Evolutionary conservation across 23 tunicate species (phyloP), one percentile per base, ranked within the genome.

Genomic region (Botrylloides violaceus): DNA sequence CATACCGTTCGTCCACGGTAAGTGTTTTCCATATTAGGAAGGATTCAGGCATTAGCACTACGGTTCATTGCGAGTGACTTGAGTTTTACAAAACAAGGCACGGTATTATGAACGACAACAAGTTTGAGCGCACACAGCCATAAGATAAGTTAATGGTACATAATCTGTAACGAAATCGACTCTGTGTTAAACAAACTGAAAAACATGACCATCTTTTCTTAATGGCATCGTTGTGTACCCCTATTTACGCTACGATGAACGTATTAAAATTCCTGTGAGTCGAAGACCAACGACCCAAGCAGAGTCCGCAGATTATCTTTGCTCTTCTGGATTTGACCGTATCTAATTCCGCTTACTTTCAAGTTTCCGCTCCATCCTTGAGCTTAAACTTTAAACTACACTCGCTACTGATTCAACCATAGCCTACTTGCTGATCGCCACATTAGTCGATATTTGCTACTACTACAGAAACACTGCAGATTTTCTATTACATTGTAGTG

Each of bases 91-190:
- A 43, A 43, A 43, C 53, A 43, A 43, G 9, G 53, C 53, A 15
- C 53, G 9, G 53, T 43, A 43, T 43, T 43, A 43, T 43, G 53
- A 43, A 43, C 53, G 53, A 43, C 53, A 43, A 43, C 53, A 43
- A 43, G 53, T 43, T 43, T 43, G 53, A 15, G 53, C 53, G 53
- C 15, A 43, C 15, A 9, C 12, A 43, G 15, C 53, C 53, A 43
- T 7, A 43, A 43, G 53, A 43, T 43, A 43, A 43, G 53, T 43
- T 43, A 43, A 43, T 43, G 53, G 53, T 15, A 9, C 15, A 15
- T 43, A 43, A 43, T 43, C 53, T 43, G 53, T 43, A 43, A 43
- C 53, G 53, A 43, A 15, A 43, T 9, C 53, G 53, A 15, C 12
- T 15, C 53, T 15, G 53, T 43, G 53, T 43, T 43, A 43, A 43